phyloP scores from a whole-genome alignment of 2,888 invertebrate species.

The Congeria kusceri region DNA sequence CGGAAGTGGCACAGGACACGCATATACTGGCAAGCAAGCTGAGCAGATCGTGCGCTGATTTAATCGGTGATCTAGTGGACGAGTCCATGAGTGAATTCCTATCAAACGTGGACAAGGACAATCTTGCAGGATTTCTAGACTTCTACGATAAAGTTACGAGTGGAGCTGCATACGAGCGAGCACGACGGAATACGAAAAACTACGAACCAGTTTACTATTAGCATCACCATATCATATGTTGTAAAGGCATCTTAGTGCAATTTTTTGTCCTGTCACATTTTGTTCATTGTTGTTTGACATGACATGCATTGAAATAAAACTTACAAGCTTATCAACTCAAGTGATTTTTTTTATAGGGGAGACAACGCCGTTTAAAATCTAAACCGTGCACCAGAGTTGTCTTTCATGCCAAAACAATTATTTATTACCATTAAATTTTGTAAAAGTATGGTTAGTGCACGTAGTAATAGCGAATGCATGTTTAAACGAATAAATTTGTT shows the following conservation, averaged over 20 bases:
- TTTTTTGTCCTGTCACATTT: neutral
- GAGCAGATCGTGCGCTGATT: constrained; percentile 26
- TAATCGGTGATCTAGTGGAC: neutral
- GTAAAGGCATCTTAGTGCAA: neutral
- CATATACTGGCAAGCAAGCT: constrained; percentile 28
- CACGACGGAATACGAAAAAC: constrained; percentile 37
- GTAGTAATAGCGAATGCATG: no score
- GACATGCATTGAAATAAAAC: neutral
- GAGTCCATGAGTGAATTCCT: neutral
- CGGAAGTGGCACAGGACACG: constrained; percentile 12
- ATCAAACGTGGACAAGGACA: neutral
- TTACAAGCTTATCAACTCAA: no score
- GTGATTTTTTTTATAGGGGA: no score
- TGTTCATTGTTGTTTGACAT: neutral
- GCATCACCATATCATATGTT: neutral
- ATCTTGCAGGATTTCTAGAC: constrained; percentile 2
- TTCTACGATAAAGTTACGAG: constrained; percentile 1
- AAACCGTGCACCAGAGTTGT: no score
- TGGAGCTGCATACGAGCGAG: constrained; percentile 34
- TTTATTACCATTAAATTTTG: no score
- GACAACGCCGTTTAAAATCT: no score
- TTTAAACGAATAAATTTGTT: no score
- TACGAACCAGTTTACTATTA: constrained; percentile 37
- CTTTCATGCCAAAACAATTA: no score
- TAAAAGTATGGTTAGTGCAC: no score